A percentile compares a stretch with the other conserved stretches of the same genome.
phyloP scores from a whole-genome alignment of 2,888 invertebrate genomes.

The Hololepta plana region DNA sequence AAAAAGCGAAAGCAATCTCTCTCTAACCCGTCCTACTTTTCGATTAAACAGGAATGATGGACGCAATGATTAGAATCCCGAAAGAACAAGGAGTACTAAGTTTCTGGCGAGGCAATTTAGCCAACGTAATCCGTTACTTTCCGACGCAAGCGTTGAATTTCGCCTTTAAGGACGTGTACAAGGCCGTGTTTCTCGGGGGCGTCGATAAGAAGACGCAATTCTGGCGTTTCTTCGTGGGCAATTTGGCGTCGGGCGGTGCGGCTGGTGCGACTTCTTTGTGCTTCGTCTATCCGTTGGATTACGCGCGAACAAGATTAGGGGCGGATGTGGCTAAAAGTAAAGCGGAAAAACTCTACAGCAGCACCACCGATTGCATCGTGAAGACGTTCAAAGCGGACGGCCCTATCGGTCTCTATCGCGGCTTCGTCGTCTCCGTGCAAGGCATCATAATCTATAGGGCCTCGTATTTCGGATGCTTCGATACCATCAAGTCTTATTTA shows the following conservation, averaged over 20 bases:
- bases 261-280: conserved; percentile 87
- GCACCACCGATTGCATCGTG: conserved; percentile 69
- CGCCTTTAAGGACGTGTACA: conserved; percentile 90
- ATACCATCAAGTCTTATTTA: conserved; percentile 84
- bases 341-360: conserved; percentile 69
- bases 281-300: conserved; percentile 91
- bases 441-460: conserved; percentile 95
- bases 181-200: conserved; percentile 64
- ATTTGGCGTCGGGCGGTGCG: conserved; percentile 84
- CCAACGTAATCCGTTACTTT: conserved; percentile 88
- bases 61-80: conserved; percentile 69
- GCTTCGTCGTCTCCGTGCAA: conserved; percentile 89
- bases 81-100: conserved; percentile 70
- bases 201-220: conserved; percentile 81
- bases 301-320: conserved; percentile 67
- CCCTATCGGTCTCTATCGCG: conserved; percentile 72
- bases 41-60: conserved; percentile 47
- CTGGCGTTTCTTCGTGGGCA: conserved; percentile 74
- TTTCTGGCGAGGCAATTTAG: conserved; percentile 87
- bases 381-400: conserved; percentile 83
- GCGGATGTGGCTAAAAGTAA: conserved; percentile 78
- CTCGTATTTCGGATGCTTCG: conserved; percentile 91
- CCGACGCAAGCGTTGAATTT: conserved; percentile 91
- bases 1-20: too few relatives aligned
- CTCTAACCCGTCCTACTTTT: conserved; percentile 1